Percentiles rank a stretch among this genome's conserved stretches.
Conservation (phyloP, 2,113 vertebrate species). For the human region DNA sequence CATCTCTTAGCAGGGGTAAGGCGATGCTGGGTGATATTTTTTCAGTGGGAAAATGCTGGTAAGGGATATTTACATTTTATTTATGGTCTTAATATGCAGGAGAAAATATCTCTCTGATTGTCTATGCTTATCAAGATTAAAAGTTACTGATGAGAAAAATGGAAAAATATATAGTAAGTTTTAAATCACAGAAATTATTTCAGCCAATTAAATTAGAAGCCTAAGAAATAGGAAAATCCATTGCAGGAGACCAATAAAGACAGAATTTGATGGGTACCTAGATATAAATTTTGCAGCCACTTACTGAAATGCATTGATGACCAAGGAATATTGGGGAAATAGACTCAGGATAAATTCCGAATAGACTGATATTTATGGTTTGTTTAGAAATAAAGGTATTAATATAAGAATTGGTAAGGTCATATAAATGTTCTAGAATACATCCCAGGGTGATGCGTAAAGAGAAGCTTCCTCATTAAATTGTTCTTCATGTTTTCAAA, state of each 20-base stretch:
- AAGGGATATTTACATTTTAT: neutral
- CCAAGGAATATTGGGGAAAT: neutral
- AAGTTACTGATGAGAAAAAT: constrained; percentile 12
- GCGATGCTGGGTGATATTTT: neutral
- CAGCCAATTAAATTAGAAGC: constrained; percentile 9
- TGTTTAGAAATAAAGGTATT: neutral
- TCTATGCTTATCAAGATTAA: neutral
- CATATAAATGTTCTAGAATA: neutral
- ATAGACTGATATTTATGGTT: neutral
- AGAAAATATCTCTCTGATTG: neutral
- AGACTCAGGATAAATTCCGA: neutral
- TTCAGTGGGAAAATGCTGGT: neutral
- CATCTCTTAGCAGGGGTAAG: neutral
- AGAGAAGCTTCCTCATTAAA: neutral
- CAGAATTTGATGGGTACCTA: neutral
- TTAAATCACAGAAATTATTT: constrained; percentile 31
- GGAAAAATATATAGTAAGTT: neutral
- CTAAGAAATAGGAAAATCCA: neutral
- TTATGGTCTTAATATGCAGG: neutral
- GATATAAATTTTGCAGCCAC: neutral
- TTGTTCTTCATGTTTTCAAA: constrained; percentile 10
- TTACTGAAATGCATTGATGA: neutral
- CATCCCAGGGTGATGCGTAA: neutral
- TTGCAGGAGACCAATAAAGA: neutral
- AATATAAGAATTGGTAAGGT: neutral